Base-by-base conservation (phyloP, 2,888 invertebrate species). In the Drosophila putrida region DNA sequence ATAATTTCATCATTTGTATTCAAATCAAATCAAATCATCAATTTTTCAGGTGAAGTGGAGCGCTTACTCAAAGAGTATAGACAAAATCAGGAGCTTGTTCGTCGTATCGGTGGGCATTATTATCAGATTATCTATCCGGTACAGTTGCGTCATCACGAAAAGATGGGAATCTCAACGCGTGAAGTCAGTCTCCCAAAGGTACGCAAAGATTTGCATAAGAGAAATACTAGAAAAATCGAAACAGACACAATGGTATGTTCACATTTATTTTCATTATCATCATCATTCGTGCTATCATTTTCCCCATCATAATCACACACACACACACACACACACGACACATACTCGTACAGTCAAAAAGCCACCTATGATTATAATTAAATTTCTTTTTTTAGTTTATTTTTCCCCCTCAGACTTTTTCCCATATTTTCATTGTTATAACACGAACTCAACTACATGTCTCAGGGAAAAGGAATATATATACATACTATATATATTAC, bases 91-190 rank as follows among this genome's bases (percentile, higher is more conserved):
- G 97, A 97, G 93, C 94, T 98, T 94, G 96, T 98, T 87, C 95
- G 96, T 86, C 97, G 97, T 93, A 97, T 98, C 93, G 97, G 97
- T 87, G 95, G 96, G 76, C 96, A 97, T 93, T 97, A 96, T 93
- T 98, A 97, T 94, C 97, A 98, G 94, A 97, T 98, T 93, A 97
- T 98, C 90, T 98, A 97, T 94, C 98, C 98, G 81, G 97, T 97
- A 87, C 98, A 98, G 94, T 94, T 97, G 93, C 95, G 97, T 75
- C 97, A 98, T 93, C 97, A 98, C 95, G 97, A 97, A 94, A 97
- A 97, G 94, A 96, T 98, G 96, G 98, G 97, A 93, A 97, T 98
- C 93, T 97, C 97, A 89, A 98, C 98, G 86, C 94, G 98, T 93
- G 97, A 97, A 94, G 96, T 96, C 93, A 96, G 96, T 94, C 95